Percentiles rank a stretch among this genome's conserved stretches.
Evolutionary conservation across 2,888 invertebrate species (phyloP).

Genomic region (Lepidochrysops patricia): DNA sequence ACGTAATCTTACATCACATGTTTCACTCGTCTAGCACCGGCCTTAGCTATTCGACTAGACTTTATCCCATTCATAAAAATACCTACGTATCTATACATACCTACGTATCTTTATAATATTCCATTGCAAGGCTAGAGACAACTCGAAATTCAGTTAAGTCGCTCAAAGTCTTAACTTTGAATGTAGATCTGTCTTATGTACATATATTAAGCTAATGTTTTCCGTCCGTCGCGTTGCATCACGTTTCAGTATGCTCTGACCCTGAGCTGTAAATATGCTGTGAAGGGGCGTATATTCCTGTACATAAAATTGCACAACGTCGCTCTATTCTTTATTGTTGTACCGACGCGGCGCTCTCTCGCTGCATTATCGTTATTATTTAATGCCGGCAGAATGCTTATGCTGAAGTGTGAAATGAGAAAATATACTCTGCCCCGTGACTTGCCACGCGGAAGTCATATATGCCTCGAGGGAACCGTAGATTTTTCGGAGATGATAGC

Average conservation of each 20-base stretch:
- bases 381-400: neutral
- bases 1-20: no score
- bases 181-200: no score
- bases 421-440: neutral
- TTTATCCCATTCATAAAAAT: no score
- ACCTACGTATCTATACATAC: no score
- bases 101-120: no score
- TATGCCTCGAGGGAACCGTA: neutral
- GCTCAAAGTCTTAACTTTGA: no score
- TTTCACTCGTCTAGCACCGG: no score
- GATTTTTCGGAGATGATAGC: neutral
- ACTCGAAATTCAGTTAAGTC: no score
- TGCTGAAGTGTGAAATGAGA: neutral
- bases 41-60: no score
- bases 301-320: neutral
- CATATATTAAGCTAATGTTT: no score
- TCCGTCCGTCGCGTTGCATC: no score
- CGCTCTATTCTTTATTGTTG: conserved; percentile 4
- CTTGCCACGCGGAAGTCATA: neutral
- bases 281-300: neutral
- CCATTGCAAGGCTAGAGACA: no score
- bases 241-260: neutral
- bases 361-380: conserved; percentile 3
- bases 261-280: neutral
- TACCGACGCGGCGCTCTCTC: neutral